phyloP scores from a whole-genome alignment of 30 jellyfish, hydroid and myxozoan genomes.

The Hydra vulgaris region DNA sequence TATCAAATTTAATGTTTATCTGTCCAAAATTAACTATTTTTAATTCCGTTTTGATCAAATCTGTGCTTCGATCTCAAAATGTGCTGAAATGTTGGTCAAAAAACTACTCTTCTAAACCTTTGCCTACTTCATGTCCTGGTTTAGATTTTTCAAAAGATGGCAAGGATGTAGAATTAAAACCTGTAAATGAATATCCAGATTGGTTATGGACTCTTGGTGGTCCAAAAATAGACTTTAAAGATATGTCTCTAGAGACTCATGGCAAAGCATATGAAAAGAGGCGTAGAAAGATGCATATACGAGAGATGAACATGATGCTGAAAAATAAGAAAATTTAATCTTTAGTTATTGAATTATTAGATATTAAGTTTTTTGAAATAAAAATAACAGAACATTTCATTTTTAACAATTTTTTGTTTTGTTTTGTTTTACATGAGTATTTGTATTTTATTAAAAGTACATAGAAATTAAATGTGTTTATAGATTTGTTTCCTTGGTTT shows the following conservation, averaged over 20 bases:
- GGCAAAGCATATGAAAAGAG: slow-evolving; percentile 57
- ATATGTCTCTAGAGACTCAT: slow-evolving; percentile 36
- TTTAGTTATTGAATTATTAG: not conserved
- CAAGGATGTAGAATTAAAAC: slow-evolving; percentile 44
- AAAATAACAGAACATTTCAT: no score
- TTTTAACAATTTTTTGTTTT: no score
- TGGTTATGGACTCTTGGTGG: slow-evolving; percentile 62
- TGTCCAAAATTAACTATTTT: not conserved
- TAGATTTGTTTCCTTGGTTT: no score
- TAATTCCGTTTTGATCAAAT: not conserved
- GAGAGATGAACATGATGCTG: slow-evolving; percentile 46
- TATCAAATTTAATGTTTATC: not conserved
- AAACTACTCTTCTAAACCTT: not conserved
- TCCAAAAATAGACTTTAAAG: slow-evolving; percentile 37
- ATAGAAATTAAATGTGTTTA: no score
- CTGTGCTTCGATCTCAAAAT: not conserved
- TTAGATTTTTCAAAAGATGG: slow-evolving; percentile 64
- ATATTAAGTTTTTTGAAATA: no score
- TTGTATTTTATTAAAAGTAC: no score
- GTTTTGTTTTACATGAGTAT: no score
- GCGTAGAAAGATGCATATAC: slow-evolving; percentile 39
- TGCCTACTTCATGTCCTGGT: slow-evolving; percentile 48
- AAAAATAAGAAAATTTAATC: slow-evolving; percentile 49
- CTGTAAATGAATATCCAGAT: slow-evolving; percentile 78
- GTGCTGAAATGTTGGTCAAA: not conserved